Evolutionary conservation across 2,113 vertebrate species (phyloP).

Genomic region (Aythya baeri): DNA sequence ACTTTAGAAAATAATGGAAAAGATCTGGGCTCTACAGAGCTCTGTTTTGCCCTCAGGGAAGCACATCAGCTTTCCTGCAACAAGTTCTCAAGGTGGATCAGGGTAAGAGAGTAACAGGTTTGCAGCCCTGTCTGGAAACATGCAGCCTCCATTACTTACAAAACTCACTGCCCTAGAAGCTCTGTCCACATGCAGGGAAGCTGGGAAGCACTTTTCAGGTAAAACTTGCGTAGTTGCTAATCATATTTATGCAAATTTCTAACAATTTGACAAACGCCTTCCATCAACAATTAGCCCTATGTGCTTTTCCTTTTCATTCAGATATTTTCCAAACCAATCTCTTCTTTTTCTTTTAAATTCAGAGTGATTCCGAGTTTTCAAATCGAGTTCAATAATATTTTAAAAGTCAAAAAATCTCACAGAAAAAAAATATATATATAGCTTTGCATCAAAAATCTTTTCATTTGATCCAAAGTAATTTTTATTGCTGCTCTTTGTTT

Average conservation of each 20-base stretch:
- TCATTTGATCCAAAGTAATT: neutral
- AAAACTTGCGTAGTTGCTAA: neutral
- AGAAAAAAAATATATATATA: neutral
- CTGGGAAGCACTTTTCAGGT: neutral
- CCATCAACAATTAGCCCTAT: neutral
- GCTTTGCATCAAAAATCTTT: neutral
- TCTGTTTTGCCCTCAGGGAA: neutral
- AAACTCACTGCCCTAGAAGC: neutral
- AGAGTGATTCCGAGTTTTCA: neutral
- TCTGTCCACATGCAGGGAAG: accelerated
- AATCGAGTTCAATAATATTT: neutral
- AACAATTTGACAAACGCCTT: neutral
- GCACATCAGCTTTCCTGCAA: no score
- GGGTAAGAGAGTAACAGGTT: neutral
- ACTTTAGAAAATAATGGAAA: neutral
- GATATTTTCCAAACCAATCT: neutral
- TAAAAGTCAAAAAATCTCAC: neutral
- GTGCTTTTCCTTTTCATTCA: neutral
- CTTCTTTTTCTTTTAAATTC: neutral
- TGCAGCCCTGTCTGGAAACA: neutral
- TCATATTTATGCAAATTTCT: neutral
- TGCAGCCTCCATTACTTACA: neutral
- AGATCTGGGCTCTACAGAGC: neutral
- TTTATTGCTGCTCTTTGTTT: neutral
- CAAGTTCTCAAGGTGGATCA: neutral